These are phyloP conservation scores for Plebejus melissa DNA, from an alignment of 2,888 invertebrate species.

Conservation along the genomic window DNA sequence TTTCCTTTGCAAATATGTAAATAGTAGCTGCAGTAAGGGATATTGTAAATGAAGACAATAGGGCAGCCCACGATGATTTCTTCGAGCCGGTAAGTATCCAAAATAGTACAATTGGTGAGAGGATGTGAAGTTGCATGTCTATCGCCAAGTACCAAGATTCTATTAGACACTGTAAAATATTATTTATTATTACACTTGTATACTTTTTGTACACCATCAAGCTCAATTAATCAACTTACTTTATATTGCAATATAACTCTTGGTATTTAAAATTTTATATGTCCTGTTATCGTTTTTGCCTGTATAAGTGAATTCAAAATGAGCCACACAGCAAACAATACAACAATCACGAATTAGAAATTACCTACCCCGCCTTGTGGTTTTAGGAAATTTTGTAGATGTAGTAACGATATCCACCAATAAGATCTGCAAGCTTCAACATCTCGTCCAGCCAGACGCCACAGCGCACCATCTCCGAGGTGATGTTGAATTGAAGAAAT, in stretches of 20 bases:
- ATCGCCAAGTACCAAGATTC: constrained; percentile 42
- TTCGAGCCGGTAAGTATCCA: constrained; percentile 39
- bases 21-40: constrained; percentile 41
- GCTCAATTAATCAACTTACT: too few relatives aligned
- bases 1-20: constrained; percentile 32
- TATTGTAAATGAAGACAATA: constrained; percentile 32
- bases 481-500: constrained; percentile 50
- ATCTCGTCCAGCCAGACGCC: constrained; percentile 40
- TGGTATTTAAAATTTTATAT: too few relatives aligned
- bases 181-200: too few relatives aligned
- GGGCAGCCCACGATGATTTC: constrained; percentile 36
- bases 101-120: constrained; percentile 42
- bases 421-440: constrained; percentile 49
- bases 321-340: too few relatives aligned
- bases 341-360: too few relatives aligned
- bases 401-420: constrained; percentile 61
- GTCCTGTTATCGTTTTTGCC: too few relatives aligned
- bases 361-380: constrained; percentile 42
- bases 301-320: too few relatives aligned
- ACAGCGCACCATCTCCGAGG: constrained; percentile 51
- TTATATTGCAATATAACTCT: too few relatives aligned
- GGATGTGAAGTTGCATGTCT: constrained; percentile 42
- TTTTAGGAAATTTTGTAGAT: constrained; percentile 55
- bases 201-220: too few relatives aligned
- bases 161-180: constrained; percentile 39